Conservation (phyloP, 2,797 vertebrate species). For the Sebastes melanostomus region DNA sequence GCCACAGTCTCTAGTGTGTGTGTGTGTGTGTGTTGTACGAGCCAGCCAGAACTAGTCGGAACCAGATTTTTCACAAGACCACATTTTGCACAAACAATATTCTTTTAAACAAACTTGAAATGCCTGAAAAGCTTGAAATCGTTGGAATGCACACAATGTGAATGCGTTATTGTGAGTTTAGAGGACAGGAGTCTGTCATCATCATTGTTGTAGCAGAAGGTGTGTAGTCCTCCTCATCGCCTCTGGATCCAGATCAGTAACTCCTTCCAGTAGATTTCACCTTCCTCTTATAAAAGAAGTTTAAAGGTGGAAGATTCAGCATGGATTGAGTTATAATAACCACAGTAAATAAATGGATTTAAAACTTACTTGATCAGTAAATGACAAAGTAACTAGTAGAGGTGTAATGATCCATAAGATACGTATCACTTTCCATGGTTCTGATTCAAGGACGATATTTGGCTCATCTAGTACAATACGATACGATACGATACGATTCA, state of each 20-base stretch:
- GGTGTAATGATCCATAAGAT: too few species aligned
- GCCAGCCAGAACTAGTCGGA: conserved; percentile 35
- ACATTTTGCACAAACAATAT: not conserved
- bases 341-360: not conserved
- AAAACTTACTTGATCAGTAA: too few species aligned
- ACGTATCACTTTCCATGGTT: too few species aligned
- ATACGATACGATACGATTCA: too few species aligned
- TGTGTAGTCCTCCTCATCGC: too few species aligned
- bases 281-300: not conserved
- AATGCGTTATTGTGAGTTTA: too few species aligned
- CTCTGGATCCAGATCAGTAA: not conserved
- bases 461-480: too few species aligned
- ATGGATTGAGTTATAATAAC: not conserved
- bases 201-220: too few species aligned
- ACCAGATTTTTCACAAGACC: conserved; percentile 6
- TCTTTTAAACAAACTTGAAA: not conserved
- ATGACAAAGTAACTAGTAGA: not conserved
- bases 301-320: too few species aligned
- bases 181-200: too few species aligned
- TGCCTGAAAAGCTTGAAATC: not conserved
- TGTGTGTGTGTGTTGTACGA: not conserved
- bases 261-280: not conserved
- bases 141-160: not conserved
- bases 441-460: too few species aligned
- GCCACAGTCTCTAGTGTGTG: not conserved